Evolutionary conservation across 2,113 vertebrate genomes (phyloP), one percentile per base, ranked within the genome.

Genomic region (Tetraodon nigroviridis): DNA sequence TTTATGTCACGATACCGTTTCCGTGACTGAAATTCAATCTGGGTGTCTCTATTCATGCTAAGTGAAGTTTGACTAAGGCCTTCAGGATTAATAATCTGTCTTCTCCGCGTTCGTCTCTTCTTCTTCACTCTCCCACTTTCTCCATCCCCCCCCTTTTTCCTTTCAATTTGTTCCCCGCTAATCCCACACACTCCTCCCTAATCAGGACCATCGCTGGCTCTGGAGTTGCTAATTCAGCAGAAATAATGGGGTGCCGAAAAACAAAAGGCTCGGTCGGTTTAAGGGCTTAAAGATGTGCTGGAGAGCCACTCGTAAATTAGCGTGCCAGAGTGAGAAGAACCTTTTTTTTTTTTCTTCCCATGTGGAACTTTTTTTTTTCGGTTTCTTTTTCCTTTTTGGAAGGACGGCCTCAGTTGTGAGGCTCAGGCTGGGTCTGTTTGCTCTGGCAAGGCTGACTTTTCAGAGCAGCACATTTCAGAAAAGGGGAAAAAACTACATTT

Each of bases 221-320:
- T 55, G 88, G 85, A 89, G 88, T 88, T 93, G 93, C 93, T 93
- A 94, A 94, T 93, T 96, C 94, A 94, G 93, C 94, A 96, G 89
- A 94, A 96, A 94, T 91, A 91, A 90, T 84, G 90, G 92, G 92
- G 90, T 88, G 89, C 86, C 90, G 88, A 90, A 91, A 93, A 93
- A 94, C 92, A 93, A 93, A 93, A 24, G 92, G 91, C 70, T 75
- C 80, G 84, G 80, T 84, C 82, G 87, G 84, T 91, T 76, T 69
- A 73, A 92, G 88, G 89, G 90, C 80, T 90, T 94, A 92, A 93
- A 93, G 87, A 94, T 90, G 90, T 91, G 92, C 93, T 92, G 92
- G 89, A 93, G 91, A 93, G 89, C 86, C 89, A 93, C 91, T 95
- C 89, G 89, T 94, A 94, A 97, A 94, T 96, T 92, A 94, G 87